Evolutionary conservation across 2,797 vertebrate species (phyloP).

Genomic region (Galago senegalensis): DNA sequence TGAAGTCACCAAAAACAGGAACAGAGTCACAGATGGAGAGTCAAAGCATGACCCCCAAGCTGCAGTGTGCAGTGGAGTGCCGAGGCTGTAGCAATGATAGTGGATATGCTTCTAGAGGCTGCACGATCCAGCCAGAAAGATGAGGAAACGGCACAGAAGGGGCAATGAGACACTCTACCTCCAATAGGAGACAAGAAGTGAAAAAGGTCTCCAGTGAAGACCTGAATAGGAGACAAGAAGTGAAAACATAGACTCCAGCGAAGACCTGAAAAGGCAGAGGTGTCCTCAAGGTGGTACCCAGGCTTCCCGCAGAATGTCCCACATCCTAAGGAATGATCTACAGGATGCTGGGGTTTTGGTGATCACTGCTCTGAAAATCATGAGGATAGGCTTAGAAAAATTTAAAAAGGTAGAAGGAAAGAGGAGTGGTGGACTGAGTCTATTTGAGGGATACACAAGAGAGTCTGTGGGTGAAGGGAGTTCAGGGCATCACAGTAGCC

Average conservation of each 20-base stretch:
- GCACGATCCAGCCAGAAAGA: background rate
- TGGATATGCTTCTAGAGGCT: background rate
- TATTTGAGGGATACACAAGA: too few relatives aligned
- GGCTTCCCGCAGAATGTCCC: background rate
- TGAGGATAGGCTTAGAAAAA: background rate
- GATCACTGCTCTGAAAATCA: background rate
- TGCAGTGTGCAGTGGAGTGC: background rate
- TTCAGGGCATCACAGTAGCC: accelerated
- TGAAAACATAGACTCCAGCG: background rate
- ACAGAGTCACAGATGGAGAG: background rate
- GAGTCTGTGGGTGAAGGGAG: background rate
- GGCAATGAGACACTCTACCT: background rate
- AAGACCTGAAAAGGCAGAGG: background rate
- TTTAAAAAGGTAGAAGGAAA: background rate
- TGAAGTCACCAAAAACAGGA: background rate
- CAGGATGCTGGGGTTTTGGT: background rate
- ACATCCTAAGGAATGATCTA: background rate
- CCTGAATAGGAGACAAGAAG: background rate
- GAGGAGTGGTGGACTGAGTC: background rate
- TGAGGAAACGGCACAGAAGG: background rate
- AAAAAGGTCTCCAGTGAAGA: background rate
- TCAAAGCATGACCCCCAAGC: background rate
- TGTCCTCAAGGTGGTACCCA: background rate
- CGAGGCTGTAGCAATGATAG: background rate
- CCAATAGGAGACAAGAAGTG: background rate